Evolutionary conservation across 2,797 vertebrate genomes (phyloP).

Genomic region (Anguilla marmorata): DNA sequence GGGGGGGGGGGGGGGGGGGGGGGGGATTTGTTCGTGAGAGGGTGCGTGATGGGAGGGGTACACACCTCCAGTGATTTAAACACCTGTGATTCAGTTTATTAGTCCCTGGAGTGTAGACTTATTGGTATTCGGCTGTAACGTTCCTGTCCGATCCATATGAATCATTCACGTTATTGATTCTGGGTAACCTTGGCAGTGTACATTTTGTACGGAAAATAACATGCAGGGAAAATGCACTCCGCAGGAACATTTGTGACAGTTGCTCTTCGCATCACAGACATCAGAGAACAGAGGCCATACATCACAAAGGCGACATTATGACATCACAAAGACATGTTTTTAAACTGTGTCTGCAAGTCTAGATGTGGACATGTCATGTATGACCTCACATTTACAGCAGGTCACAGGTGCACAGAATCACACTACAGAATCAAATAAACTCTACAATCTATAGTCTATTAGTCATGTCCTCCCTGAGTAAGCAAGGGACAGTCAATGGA

Average conservation of each 20-base stretch:
- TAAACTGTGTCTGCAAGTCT: too few species aligned
- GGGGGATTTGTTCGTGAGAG: background rate
- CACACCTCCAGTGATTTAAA: background rate
- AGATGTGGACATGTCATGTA: too few species aligned
- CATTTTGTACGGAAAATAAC: background rate
- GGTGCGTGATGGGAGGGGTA: background rate
- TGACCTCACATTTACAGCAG: too few species aligned
- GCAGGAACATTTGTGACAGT: background rate
- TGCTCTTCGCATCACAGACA: background rate
- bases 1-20: background rate
- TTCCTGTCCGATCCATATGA: constrained; percentile 22
- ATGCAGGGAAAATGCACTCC: background rate
- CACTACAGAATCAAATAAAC: too few species aligned
- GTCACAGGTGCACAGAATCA: too few species aligned
- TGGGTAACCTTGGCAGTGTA: constrained; percentile 21
- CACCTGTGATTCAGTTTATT: constrained; percentile 5
- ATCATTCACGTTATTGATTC: constrained; percentile 31
- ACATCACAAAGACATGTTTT: background rate
- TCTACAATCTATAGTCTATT: too few species aligned
- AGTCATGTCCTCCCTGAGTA: too few species aligned
- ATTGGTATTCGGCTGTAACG: background rate
- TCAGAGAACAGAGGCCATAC: background rate
- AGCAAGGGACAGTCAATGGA: too few species aligned
- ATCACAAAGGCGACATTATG: background rate
- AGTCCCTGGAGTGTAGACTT: background rate